phyloP scores from a whole-genome alignment of 1,140 invertebrate genomes.

The Pachyrhynchus sulphureomaculatus region DNA sequence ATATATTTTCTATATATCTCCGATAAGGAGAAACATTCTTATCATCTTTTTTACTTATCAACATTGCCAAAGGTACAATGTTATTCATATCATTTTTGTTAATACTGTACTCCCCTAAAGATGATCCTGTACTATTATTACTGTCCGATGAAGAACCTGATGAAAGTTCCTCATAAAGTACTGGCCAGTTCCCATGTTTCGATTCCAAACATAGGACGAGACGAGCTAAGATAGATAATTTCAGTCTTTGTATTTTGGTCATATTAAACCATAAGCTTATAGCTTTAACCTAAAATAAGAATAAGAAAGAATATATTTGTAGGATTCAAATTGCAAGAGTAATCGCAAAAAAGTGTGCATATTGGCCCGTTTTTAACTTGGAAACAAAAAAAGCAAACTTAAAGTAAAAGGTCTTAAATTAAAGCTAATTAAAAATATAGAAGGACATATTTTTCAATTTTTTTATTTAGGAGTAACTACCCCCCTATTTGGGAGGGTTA shows the following conservation, averaged over 20 bases:
- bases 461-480: too few relatives aligned
- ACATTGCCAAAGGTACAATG: constrained; percentile 49
- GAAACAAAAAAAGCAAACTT: too few relatives aligned
- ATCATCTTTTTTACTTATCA: constrained; percentile 51
- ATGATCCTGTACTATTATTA: constrained; percentile 46
- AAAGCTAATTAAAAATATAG: too few relatives aligned
- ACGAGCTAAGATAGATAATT: constrained; percentile 75
- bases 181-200: constrained; percentile 39
- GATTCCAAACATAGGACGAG: constrained; percentile 61
- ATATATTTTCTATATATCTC: constrained; percentile 81
- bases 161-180: constrained; percentile 28
- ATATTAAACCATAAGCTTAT: constrained; percentile 91
- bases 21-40: constrained; percentile 56
- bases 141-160: constrained; percentile 40
- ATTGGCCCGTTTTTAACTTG: too few relatives aligned
- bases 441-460: too few relatives aligned
- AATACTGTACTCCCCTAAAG: constrained; percentile 33
- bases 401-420: too few relatives aligned
- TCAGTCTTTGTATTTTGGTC: constrained; percentile 78
- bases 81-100: constrained; percentile 47
- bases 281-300: constrained; percentile 59
- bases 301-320: too few relatives aligned
- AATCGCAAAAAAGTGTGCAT: too few relatives aligned
- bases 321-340: too few relatives aligned
- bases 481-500: too few relatives aligned